Base-by-base conservation (phyloP, 2,797 vertebrate genomes). In the Gila robusta region DNA sequence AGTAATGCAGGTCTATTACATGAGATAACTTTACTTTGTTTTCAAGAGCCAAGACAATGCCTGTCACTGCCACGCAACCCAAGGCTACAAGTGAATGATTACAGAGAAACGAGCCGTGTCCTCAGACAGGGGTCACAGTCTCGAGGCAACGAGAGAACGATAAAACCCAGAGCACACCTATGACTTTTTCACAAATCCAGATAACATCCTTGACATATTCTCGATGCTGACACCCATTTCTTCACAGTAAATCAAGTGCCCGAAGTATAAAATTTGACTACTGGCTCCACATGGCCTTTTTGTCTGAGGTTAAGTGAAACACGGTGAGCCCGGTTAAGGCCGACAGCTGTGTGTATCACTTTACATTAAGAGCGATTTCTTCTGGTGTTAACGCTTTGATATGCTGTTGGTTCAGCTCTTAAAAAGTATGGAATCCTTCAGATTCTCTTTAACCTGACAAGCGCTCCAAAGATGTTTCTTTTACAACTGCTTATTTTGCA, bases 1-100 rank as follows among this genome's bases (percentile, higher is more conserved):
- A 73, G 72, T 37, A 32, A 44, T 84, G 71, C 73, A 84, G 26
- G 80, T 62, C 32, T 81, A 79, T 88, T 86, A 87, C 28, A 82
- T 52, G 7, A 86, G 71, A 83, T 86, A 80, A 87, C 90, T 91
- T 93, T 88, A n/a, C 86, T 86, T 84, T 81, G 76, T 88, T 93
- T 93, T 94, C 91, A 88, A 83, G 56, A 86, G 72, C 67, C 26
- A 70, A 90, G 90, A 90, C 89, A 90, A 87, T 91, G 90, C 85
- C 85, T 92, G 89, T 90, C 91, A 90, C 83, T 82, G 88, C 82
- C 83, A 59, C 41, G 92, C 93, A 93, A 91, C 94, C 90, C 88
- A 91, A 90, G 92, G 94, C 92, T 91, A 92, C 92, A 87, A 88
- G 94, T 94, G 88, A 96, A 95, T 95, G 91, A 95, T 95, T 96